These are phyloP conservation scores for Dicrostonyx torquatus DNA, from an alignment of 2,797 vertebrate species.

Conservation along the genomic window DNA sequence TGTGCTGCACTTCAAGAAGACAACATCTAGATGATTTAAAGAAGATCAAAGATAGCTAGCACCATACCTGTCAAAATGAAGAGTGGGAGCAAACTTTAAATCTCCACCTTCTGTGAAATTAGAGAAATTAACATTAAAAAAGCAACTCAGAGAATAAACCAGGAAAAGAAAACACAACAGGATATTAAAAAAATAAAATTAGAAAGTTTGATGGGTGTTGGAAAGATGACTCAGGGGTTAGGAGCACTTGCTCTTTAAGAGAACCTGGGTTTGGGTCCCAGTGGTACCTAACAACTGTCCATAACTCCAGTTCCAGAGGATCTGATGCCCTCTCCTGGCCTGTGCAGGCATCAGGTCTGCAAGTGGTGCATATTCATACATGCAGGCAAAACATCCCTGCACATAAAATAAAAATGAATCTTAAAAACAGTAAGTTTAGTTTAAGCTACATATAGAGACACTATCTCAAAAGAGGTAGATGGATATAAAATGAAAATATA, in stretches of 20 bases:
- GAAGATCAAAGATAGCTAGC: neutral
- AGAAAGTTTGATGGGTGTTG: neutral
- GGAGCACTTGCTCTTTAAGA: neutral
- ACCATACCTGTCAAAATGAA: neutral
- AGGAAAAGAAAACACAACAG: neutral
- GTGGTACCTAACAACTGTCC: neutral
- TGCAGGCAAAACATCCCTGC: neutral
- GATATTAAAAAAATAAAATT: neutral
- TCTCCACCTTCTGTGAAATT: slow-evolving; percentile 6
- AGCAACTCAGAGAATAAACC: neutral
- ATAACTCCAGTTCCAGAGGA: neutral
- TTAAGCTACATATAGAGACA: neutral
- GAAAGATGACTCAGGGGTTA: neutral
- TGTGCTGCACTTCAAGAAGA: neutral
- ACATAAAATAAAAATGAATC: neutral
- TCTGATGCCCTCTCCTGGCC: neutral
- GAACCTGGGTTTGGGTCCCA: neutral
- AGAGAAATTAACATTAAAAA: neutral
- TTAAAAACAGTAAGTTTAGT: neutral
- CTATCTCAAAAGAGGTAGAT: neutral
- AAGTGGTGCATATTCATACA: neutral
- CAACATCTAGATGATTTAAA: slow-evolving; percentile 15
- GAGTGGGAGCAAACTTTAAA: neutral
- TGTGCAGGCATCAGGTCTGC: neutral
- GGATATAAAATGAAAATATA: slow-evolving; percentile 8